Percentiles rank a stretch among this genome's conserved stretches.
phyloP scores from a whole-genome alignment of 2,113 vertebrate genomes.

The Corvus hawaiiensis region DNA sequence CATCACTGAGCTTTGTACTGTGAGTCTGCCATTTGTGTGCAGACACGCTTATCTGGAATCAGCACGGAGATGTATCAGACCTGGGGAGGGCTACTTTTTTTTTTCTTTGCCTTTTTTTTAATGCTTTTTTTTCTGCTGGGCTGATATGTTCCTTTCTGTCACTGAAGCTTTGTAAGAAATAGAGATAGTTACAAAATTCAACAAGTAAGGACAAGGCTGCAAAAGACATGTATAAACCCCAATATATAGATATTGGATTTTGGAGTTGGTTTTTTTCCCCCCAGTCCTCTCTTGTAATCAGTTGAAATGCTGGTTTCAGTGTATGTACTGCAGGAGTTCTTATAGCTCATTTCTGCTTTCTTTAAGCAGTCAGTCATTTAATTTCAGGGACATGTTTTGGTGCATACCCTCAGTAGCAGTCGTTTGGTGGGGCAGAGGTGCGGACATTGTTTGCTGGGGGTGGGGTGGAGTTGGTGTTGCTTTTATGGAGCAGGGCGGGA shows the following conservation, averaged over 20 bases:
- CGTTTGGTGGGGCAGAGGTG: neutral
- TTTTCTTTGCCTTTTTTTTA: neutral
- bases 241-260: neutral
- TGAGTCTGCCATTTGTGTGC: constrained; percentile 16
- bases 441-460: neutral
- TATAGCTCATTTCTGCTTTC: neutral
- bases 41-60: neutral
- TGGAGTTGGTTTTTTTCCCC: no score
- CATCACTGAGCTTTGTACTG: constrained; percentile 25
- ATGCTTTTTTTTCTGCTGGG: neutral
- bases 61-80: neutral
- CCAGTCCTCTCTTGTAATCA: neutral
- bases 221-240: neutral
- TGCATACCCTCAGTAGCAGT: neutral
- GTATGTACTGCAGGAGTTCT: neutral
- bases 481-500: neutral
- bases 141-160: neutral
- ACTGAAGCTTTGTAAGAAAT: neutral
- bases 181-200: neutral
- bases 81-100: neutral
- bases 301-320: neutral
- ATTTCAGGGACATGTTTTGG: neutral
- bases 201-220: neutral
- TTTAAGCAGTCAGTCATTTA: neutral
- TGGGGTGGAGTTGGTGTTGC: neutral